These are phyloP conservation scores for Drosophila tripunctata DNA, from an alignment of 2,888 invertebrate genomes.

Conservation along the genomic window DNA sequence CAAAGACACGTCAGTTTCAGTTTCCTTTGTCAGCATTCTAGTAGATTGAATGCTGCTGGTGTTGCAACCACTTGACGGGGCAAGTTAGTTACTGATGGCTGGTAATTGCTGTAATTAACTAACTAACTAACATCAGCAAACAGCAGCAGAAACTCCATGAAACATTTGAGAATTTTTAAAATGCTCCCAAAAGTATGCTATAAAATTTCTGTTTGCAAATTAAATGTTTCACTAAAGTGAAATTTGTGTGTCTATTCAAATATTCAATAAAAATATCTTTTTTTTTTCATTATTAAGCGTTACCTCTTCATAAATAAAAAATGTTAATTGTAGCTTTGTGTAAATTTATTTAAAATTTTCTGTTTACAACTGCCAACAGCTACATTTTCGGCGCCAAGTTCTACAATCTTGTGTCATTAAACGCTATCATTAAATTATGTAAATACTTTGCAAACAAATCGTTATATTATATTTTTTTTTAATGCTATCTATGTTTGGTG, in stretches of 20 bases:
- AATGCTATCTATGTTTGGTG: no score
- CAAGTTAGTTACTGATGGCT: no score
- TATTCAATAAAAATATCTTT: no score
- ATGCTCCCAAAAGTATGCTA: conserved; percentile 9
- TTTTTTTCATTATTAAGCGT: no score
- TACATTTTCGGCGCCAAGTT: no score
- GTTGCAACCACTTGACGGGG: conserved; percentile 22
- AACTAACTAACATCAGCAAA: conserved; percentile 10
- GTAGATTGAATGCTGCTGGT: conserved; percentile 12
- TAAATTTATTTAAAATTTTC: background rate
- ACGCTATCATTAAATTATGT: background rate
- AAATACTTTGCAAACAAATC: background rate
- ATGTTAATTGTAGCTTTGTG: background rate
- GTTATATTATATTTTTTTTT: no score
- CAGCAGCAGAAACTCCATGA: no score
- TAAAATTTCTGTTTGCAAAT: background rate
- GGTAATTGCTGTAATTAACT: conserved; percentile 24
- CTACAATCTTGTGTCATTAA: background rate
- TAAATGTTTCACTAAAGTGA: background rate
- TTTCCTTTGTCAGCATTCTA: conserved; percentile 32
- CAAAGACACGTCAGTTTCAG: conserved; percentile 30
- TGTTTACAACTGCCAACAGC: background rate
- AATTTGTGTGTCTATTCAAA: background rate
- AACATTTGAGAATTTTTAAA: background rate
- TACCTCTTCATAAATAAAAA: no score